Evolutionary conservation across 2,888 invertebrate genomes (phyloP).

Genomic region (Scaptomyza caliginosa): DNA sequence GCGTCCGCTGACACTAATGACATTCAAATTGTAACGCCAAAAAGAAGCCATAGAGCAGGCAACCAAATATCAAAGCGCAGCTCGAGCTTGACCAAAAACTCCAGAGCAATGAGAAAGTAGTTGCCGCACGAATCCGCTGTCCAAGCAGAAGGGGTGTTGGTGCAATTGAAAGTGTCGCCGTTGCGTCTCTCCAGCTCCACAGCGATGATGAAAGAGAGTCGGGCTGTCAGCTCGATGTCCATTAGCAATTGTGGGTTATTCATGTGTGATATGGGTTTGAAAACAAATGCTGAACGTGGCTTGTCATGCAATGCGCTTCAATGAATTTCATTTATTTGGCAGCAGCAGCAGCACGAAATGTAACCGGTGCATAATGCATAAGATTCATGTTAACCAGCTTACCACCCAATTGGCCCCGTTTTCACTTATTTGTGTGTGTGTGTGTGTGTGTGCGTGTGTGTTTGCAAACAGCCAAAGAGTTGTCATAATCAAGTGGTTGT

Average conservation of each 20-base stretch:
- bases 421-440: slow-evolving; percentile 30
- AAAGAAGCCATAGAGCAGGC: slow-evolving; percentile 68
- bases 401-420: slow-evolving; percentile 10
- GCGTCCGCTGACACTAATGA: slow-evolving; percentile 73
- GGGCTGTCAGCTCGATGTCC: slow-evolving; percentile 21
- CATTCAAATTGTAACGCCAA: slow-evolving; percentile 75
- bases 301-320: slow-evolving; percentile 61
- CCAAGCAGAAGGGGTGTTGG: slow-evolving; percentile 62
- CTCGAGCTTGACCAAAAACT: slow-evolving; percentile 22
- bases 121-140: slow-evolving; percentile 41
- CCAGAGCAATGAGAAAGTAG: slow-evolving; percentile 40
- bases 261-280: slow-evolving; percentile 26
- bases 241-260: slow-evolving; percentile 32
- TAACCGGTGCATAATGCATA: slow-evolving; percentile 37
- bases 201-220: slow-evolving; percentile 20
- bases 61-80: slow-evolving; percentile 51
- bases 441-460: slow-evolving; percentile 20
- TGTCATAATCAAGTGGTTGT: slow-evolving; percentile 54
- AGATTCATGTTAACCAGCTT: slow-evolving; percentile 28
- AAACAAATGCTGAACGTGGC: slow-evolving; percentile 56
- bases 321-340: slow-evolving; percentile 60
- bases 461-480: slow-evolving; percentile 29
- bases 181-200: slow-evolving; percentile 28
- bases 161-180: slow-evolving; percentile 76
- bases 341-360: slow-evolving; percentile 46